phyloP scores from a whole-genome alignment of 2,888 invertebrate genomes.

The Beris chalybata region DNA sequence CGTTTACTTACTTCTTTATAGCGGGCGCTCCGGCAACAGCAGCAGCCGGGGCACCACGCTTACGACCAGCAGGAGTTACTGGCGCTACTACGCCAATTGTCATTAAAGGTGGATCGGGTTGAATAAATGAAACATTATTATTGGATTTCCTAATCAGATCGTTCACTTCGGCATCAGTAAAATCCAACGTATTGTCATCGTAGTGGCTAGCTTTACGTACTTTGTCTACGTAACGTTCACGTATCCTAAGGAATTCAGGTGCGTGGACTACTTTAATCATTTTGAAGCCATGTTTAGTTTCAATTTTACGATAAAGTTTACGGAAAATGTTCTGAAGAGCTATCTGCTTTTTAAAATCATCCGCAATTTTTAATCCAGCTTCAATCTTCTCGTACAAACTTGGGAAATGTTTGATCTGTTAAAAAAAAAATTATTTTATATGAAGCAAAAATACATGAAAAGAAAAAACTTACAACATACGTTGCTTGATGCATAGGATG shows the following conservation, averaged over 20 bases:
- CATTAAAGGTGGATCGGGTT: constrained; percentile 31
- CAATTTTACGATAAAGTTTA: constrained; percentile 39
- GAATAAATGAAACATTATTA: constrained; percentile 35
- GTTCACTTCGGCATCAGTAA: constrained; percentile 34
- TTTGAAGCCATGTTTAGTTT: constrained; percentile 36
- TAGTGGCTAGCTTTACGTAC: constrained; percentile 30
- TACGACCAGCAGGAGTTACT: background rate
- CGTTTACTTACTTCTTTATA: constrained; percentile 1
- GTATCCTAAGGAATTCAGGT: constrained; percentile 33
- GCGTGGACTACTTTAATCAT: constrained; percentile 32
- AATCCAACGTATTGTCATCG: constrained; percentile 34
- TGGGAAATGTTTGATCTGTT: constrained; percentile 37
- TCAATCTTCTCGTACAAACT: constrained; percentile 34
- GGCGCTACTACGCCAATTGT: background rate
- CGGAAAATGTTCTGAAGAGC: constrained; percentile 35
- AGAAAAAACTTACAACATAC: constrained; percentile 31
- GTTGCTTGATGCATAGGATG: constrained; percentile 33
- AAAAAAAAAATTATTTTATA: constrained; percentile 2
- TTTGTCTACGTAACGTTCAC: constrained; percentile 26
- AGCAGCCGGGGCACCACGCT: constrained; percentile 2
- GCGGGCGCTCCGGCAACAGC: background rate
- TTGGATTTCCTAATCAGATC: constrained; percentile 33
- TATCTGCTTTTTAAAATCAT: background rate
- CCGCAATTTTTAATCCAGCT: background rate
- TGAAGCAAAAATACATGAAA: background rate